These are phyloP conservation scores for Danio rerio DNA, from an alignment of 2,113 vertebrate genomes.

Conservation along the genomic window GRCz12tu NC_133192.1:26340001-26340500, in stretches of 20 bases:
- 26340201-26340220: conserved; percentile 14
- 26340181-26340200: neutral
- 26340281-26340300: conserved; percentile 27
- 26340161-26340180: conserved; percentile 11
- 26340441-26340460: neutral
- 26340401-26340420: neutral
- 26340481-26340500: neutral
- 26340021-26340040: conserved; percentile 72
- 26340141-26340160: neutral
- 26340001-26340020: conserved; percentile 50
- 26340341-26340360: conserved; percentile 2
- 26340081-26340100: conserved; percentile 54
- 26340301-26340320: conserved; percentile 39
- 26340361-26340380: conserved; percentile 19
- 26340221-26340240: conserved; percentile 30
- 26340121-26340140: neutral
- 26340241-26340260: conserved; percentile 19
- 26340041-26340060: conserved; percentile 64
- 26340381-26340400: conserved; percentile 15
- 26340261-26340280: conserved; percentile 1
- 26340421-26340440: neutral
- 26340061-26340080: conserved; percentile 50
- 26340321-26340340: conserved; percentile 28
- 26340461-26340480: conserved; percentile 4
- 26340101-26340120: conserved; percentile 19